Conservation (phyloP, 2,113 vertebrate species). For the Eretmochelys imbricata region DNA sequence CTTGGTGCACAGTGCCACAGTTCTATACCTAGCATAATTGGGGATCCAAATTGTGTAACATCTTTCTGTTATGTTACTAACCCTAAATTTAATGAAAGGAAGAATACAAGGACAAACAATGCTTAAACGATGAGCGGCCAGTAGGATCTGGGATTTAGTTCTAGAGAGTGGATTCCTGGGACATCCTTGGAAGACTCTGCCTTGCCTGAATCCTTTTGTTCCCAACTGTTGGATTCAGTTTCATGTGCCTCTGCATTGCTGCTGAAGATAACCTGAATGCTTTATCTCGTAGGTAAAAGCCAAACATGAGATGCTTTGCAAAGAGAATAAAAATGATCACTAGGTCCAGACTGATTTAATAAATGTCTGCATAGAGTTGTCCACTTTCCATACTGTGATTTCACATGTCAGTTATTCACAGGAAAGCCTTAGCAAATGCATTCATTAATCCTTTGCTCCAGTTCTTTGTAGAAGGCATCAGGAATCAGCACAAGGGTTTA, state of each 20-base stretch:
- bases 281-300: not conserved
- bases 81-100: not conserved
- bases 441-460: not conserved
- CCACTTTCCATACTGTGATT: not conserved
- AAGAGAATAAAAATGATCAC: not conserved
- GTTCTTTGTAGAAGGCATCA: not conserved
- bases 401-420: not conserved
- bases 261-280: not conserved
- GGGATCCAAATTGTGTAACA: not conserved
- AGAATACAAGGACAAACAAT: not conserved
- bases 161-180: not conserved
- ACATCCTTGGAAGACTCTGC: not conserved
- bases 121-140: not conserved
- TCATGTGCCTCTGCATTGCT: not conserved
- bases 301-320: not conserved
- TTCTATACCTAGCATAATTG: not conserved
- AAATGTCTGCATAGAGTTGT: not conserved
- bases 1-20: not conserved
- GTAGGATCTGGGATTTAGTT: not conserved
- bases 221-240: not conserved
- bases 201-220: not conserved
- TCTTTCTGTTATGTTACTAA: not conserved
- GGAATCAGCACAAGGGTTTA: not conserved
- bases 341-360: not conserved
- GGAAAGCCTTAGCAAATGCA: not conserved